Percentiles rank a stretch among this genome's conserved stretches.
Evolutionary conservation across 1,140 invertebrate genomes (phyloP).

Genomic region (Drosophila tropicalis): DNA sequence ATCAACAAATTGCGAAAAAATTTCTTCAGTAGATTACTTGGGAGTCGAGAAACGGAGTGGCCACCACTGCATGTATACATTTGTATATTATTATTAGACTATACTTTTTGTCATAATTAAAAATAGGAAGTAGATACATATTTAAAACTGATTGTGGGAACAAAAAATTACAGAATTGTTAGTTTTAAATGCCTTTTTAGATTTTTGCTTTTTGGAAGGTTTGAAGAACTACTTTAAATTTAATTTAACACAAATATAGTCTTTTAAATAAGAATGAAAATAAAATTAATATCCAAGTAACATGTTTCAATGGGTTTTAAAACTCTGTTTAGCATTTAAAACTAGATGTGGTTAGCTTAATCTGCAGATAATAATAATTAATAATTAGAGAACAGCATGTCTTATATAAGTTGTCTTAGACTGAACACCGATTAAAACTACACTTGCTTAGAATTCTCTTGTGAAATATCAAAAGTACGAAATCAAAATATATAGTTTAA

Average conservation of each 20-base stretch:
- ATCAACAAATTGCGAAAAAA: too few species aligned
- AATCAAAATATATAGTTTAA: background rate
- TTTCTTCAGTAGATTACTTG: too few species aligned
- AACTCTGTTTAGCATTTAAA: background rate
- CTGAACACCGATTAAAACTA: background rate
- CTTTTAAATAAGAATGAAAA: too few species aligned
- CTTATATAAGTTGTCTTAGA: background rate
- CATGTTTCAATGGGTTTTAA: too few species aligned
- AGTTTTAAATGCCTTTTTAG: background rate
- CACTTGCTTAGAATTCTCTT: background rate
- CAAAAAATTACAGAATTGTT: background rate
- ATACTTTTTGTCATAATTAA: conserved; percentile 2
- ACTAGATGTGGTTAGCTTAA: too few species aligned
- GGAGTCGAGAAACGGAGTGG: too few species aligned
- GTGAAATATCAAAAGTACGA: background rate
- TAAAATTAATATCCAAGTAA: too few species aligned
- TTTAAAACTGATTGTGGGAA: background rate
- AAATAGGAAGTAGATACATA: background rate
- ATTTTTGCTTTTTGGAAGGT: background rate
- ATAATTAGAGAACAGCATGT: background rate
- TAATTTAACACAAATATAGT: too few species aligned
- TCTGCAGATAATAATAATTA: background rate
- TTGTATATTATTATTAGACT: background rate
- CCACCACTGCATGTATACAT: background rate
- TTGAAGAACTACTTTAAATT: background rate